Evolutionary conservation across 2,797 vertebrate species (phyloP).

Genomic region (Dendrocincla tyrannina): DNA sequence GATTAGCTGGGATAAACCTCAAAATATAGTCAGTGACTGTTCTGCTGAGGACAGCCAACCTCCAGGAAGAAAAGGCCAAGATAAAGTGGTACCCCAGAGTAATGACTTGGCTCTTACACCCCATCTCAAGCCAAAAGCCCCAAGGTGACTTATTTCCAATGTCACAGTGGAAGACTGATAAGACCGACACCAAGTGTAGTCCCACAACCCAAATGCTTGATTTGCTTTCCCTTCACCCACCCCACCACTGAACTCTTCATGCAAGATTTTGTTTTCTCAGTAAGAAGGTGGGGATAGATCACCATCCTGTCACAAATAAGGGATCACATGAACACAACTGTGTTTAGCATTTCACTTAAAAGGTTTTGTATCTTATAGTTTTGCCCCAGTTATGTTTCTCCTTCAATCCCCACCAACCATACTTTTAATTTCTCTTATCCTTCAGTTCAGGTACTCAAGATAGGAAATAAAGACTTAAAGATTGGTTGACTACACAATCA

Average conservation of each 20-base stretch:
- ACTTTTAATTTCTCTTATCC: neutral
- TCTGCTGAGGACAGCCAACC: neutral
- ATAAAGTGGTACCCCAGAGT: neutral
- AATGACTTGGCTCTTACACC: neutral
- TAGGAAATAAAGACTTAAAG: neutral
- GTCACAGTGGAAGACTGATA: neutral
- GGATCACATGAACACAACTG: neutral
- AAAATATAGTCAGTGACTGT: neutral
- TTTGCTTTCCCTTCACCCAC: neutral
- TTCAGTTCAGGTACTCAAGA: neutral
- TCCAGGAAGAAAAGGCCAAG: neutral
- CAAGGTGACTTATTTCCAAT: neutral
- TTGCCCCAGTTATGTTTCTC: neutral
- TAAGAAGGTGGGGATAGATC: neutral
- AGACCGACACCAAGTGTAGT: neutral
- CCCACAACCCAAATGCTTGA: fast-evolving
- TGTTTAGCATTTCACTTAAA: neutral
- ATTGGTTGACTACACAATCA: neutral
- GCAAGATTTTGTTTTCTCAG: neutral
- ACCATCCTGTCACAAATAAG: neutral
- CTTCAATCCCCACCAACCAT: neutral
- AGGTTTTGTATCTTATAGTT: neutral
- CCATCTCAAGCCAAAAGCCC: neutral
- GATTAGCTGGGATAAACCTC: neutral
- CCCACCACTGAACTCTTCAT: neutral